Conservation (phyloP, 2,113 vertebrate species). For the Aptenodytes patagonicus region DNA sequence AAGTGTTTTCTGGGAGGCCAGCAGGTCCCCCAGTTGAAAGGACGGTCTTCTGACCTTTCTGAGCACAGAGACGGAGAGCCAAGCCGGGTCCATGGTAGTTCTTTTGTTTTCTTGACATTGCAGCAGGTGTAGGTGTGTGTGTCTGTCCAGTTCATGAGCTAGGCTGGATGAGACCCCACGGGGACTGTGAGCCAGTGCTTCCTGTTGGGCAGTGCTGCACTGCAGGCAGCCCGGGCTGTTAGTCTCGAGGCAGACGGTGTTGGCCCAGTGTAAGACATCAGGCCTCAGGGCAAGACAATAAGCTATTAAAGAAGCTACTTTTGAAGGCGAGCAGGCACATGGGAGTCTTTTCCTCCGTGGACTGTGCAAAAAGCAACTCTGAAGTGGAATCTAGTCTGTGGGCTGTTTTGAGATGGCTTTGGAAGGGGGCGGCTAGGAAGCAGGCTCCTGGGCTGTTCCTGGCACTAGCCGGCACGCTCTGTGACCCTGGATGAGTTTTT, state of each 20-base stretch:
- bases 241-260: background rate
- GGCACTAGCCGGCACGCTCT: background rate
- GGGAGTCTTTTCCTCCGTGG: background rate
- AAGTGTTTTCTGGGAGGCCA: background rate
- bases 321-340: background rate
- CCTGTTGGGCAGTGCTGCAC: background rate
- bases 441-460: background rate
- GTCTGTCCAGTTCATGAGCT: background rate
- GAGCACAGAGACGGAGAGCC: background rate
- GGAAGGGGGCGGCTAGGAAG: background rate
- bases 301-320: slow-evolving; percentile 28
- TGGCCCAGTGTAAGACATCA: background rate
- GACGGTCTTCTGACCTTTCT: background rate
- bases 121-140: background rate
- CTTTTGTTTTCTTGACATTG: background rate
- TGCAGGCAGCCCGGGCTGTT: background rate
- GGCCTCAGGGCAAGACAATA: slow-evolving; percentile 9
- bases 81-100: background rate
- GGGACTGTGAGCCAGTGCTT: background rate
- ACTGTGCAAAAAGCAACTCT: background rate
- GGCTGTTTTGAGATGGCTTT: background rate
- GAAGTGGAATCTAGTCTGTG: background rate
- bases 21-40: background rate
- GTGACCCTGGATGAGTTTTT: background rate
- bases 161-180: background rate